Conservation (phyloP, 2,888 invertebrate species). For the Tenthredo amoena region DNA sequence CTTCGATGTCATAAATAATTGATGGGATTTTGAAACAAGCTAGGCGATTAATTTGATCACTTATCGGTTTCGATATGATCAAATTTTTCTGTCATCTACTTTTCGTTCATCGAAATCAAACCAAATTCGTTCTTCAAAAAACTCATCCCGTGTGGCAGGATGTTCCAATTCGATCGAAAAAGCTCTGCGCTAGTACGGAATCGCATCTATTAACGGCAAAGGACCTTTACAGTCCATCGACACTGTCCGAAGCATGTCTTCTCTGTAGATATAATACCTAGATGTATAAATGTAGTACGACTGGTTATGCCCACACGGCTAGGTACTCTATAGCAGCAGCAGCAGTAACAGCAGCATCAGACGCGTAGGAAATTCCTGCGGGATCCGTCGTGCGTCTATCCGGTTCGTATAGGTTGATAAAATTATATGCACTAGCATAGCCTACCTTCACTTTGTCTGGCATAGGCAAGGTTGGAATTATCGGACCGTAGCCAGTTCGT, state of each 20-base stretch:
- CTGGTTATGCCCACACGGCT: conserved; percentile 13
- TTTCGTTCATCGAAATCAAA: too few species aligned
- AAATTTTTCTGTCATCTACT: too few species aligned
- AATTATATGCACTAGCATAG: background rate
- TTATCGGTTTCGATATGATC: too few species aligned
- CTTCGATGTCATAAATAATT: too few species aligned
- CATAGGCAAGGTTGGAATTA: conserved; percentile 8
- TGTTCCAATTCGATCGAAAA: too few species aligned
- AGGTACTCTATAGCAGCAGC: too few species aligned
- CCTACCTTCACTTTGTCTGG: background rate
- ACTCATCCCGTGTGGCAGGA: too few species aligned
- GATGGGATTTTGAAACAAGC: too few species aligned
- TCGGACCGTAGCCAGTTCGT: background rate
- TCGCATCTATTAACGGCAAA: background rate
- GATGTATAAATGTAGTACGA: background rate
- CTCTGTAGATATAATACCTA: background rate
- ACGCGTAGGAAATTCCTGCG: background rate
- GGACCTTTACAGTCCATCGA: background rate
- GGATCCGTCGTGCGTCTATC: background rate
- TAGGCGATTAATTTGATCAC: too few species aligned
- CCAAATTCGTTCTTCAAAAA: too few species aligned
- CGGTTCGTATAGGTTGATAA: background rate
- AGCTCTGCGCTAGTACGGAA: too few species aligned
- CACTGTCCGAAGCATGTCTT: background rate
- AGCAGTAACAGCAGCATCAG: background rate